Conservation (phyloP, 1,140 invertebrate species). For the Musca vetustissima region DNA sequence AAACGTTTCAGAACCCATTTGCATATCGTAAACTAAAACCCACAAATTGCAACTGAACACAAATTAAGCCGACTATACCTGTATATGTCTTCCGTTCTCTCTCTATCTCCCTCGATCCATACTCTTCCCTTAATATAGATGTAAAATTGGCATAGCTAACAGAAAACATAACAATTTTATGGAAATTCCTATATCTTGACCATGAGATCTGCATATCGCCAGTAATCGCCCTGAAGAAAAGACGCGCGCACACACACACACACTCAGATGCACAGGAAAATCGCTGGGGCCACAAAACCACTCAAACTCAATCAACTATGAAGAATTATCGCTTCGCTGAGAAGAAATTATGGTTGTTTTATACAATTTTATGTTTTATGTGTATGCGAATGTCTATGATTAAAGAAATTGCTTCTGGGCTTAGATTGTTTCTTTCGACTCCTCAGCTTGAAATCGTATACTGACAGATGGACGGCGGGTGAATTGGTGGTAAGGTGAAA, state of each 20-base stretch:
- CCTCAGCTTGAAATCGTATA: too few species aligned
- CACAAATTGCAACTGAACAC: too few species aligned
- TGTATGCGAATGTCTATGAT: slow-evolving; percentile 21
- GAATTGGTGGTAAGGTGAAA: too few species aligned
- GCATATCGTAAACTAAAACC: too few species aligned
- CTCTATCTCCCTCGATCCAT: too few species aligned
- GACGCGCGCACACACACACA: background rate
- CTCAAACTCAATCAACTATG: slow-evolving; percentile 22
- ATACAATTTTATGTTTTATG: background rate
- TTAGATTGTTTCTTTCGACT: background rate
- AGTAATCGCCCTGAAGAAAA: background rate
- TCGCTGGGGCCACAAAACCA: background rate
- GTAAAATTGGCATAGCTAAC: too few species aligned
- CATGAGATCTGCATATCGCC: background rate
- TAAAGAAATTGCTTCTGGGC: slow-evolving; percentile 21
- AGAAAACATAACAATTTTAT: slow-evolving; percentile 4
- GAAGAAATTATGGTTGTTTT: slow-evolving; percentile 13
- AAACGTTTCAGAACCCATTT: too few species aligned
- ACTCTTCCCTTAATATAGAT: too few species aligned
- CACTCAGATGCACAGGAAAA: too few species aligned
- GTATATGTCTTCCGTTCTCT: too few species aligned
- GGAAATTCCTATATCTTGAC: slow-evolving; percentile 13
- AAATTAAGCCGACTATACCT: too few species aligned
- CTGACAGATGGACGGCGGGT: too few species aligned
- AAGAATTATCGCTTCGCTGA: slow-evolving; percentile 20